These are phyloP conservation scores for Phragmatobia fuliginosa DNA, from an alignment of 2,888 invertebrate species.

Conservation along the genomic window DNA sequence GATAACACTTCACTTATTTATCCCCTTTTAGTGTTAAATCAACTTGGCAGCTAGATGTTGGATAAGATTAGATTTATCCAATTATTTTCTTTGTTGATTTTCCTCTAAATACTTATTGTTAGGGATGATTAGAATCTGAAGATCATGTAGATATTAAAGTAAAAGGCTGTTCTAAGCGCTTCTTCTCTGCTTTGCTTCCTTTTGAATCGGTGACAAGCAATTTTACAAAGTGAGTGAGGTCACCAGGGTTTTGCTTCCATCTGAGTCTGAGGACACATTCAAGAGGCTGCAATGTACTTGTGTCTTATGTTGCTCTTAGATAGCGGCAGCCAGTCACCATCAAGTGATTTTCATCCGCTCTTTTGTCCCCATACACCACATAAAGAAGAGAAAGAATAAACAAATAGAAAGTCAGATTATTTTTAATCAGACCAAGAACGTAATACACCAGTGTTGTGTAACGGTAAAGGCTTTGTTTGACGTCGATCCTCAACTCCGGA, in stretches of 20 bases:
- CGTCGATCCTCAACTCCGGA: constrained; percentile 36
- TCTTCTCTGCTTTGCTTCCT: too few species aligned
- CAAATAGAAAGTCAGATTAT: neutral
- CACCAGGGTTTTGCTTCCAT: neutral
- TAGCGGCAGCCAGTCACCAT: neutral
- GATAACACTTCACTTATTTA: too few species aligned
- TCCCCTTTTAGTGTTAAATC: too few species aligned
- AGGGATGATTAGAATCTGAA: neutral
- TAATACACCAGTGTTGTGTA: neutral
- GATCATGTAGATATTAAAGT: neutral
- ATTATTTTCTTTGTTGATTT: neutral
- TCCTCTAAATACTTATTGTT: neutral
- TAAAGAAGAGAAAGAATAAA: neutral
- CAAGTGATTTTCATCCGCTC: neutral
- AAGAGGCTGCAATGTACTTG: neutral
- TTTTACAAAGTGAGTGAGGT: neutral
- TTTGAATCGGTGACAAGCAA: neutral
- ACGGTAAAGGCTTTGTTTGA: constrained; percentile 23
- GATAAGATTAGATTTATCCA: too few species aligned
- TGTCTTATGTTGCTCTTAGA: neutral
- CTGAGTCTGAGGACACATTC: too few species aligned
- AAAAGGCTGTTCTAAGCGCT: too few species aligned
- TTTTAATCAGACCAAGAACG: constrained; percentile 5
- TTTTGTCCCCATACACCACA: neutral
- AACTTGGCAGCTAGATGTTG: too few species aligned